Base-by-base conservation (phyloP, 2,797 vertebrate species). In the Macrochelys suwanniensis region DNA sequence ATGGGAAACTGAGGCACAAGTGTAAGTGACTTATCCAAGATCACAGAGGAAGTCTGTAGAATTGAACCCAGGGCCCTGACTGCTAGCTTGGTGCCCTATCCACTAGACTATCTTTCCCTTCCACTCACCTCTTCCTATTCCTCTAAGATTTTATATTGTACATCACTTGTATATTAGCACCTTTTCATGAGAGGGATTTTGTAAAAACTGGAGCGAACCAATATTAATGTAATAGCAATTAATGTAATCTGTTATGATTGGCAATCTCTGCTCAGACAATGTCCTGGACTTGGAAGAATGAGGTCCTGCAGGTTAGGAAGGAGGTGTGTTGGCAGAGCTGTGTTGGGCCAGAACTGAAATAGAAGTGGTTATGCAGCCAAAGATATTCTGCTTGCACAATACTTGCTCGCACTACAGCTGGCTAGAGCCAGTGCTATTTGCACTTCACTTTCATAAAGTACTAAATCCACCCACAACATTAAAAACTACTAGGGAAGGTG, bases 401-500 rank as follows among this genome's bases (percentile, higher is more conserved):
- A 95, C 91, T 59, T 92, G 90, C 89, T 86, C 84, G 92, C 37
- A 4, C 90, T 85, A 3, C 57, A 96, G 85, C 61, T 84, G 87
- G 3, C 61, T 31, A 88, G 87, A 85, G 90, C 92, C 89, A 95
- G 85, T 81, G 74, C 71, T 28, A 28, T 77, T 77, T 49, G 12
- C 56, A 93, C 93, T 96, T 97, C 93, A 84, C 92, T 94, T 94
- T 97, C 85, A 82, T 45, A 53, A 53, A 83, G 78, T 85, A 92
- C 59, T 93, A 94, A 96, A 93, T 95, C 61, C 89, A 95, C 65
- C 91, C 88, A 90, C 80, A 94, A 93, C 91, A 84, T 91, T 61
- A 90, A 94, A 97, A 92, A 96, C 90, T 96, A 94, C 90, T 92
- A 96, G 89, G 80, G 71, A 83, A 92, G 42, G 76, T 31, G 91